Conservation (phyloP, 1,140 invertebrate species). For the Leptinotarsa texana region DNA sequence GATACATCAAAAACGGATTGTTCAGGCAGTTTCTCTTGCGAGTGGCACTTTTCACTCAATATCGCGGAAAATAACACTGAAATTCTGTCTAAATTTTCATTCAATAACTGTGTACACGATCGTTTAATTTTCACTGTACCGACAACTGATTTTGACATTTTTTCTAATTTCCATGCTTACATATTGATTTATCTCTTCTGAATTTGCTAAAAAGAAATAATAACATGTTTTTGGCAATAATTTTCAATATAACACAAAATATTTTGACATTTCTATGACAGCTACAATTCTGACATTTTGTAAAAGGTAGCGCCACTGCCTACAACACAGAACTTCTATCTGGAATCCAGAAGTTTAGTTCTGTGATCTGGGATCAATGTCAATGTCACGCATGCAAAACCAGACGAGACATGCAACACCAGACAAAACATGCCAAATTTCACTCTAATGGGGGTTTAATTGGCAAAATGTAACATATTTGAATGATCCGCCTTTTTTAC, state of each 20-base stretch:
- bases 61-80: constrained; percentile 52
- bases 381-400: no score
- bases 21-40: constrained; percentile 34
- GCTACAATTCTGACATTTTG: constrained; percentile 9
- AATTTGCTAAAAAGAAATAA: neutral
- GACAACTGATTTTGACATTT: constrained; percentile 48
- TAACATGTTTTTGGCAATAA: neutral
- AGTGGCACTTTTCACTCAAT: constrained; percentile 45
- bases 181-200: constrained; percentile 34
- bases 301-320: no score
- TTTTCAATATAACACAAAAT: neutral
- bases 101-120: constrained; percentile 48
- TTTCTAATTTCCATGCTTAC: constrained; percentile 50
- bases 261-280: constrained; percentile 23
- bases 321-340: no score
- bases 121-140: constrained; percentile 51
- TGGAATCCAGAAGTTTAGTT: no score
- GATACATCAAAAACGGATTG: constrained; percentile 46
- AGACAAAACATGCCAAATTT: no score
- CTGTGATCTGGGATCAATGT: no score
- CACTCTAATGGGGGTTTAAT: no score
- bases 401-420: no score
- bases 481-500: no score
- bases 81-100: constrained; percentile 51
- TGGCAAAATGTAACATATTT: no score